Percentiles rank a stretch among this genome's conserved stretches.
Conservation (phyloP, 1,140 invertebrate species). For the Thaumatotibia leucotreta region DNA sequence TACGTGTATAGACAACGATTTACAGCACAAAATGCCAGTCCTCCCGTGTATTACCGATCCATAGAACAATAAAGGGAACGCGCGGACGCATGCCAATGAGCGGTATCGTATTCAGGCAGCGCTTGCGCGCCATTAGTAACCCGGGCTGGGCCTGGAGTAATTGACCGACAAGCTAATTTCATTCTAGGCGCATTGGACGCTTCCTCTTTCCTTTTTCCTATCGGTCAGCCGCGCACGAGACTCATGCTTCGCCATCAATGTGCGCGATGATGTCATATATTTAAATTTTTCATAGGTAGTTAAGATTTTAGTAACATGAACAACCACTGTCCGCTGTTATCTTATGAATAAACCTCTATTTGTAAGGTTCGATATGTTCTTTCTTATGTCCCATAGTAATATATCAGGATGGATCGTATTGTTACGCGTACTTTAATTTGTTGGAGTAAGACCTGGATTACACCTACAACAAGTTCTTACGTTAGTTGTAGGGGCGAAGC, state of each 20-base stretch:
- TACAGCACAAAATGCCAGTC: slow-evolving; percentile 70
- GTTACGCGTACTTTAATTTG: too few relatives aligned
- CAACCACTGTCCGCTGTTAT: not conserved
- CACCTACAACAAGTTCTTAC: too few relatives aligned
- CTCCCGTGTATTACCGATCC: slow-evolving; percentile 73
- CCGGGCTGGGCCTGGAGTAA: slow-evolving; percentile 60
- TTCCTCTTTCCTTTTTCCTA: slow-evolving; percentile 76
- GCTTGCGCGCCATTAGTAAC: slow-evolving; percentile 66
- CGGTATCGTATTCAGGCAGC: slow-evolving; percentile 56
- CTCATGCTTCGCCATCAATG: slow-evolving; percentile 28
- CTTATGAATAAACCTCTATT: too few relatives aligned
- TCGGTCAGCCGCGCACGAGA: slow-evolving; percentile 61
- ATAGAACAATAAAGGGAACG: slow-evolving; percentile 71
- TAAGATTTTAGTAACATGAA: not conserved
- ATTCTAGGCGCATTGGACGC: slow-evolving; percentile 68
- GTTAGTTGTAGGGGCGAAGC: too few relatives aligned
- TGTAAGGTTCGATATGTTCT: too few relatives aligned
- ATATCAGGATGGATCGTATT: too few relatives aligned
- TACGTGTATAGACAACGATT: slow-evolving; percentile 70
- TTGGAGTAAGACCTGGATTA: too few relatives aligned
- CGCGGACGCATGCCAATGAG: slow-evolving; percentile 61
- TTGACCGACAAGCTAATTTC: slow-evolving; percentile 71
- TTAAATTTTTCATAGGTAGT: not conserved
- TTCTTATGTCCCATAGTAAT: too few relatives aligned
- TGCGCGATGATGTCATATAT: slow-evolving; percentile 10